Conservation (phyloP, 2,797 vertebrate species). For the Diglossa cyanea region DNA sequence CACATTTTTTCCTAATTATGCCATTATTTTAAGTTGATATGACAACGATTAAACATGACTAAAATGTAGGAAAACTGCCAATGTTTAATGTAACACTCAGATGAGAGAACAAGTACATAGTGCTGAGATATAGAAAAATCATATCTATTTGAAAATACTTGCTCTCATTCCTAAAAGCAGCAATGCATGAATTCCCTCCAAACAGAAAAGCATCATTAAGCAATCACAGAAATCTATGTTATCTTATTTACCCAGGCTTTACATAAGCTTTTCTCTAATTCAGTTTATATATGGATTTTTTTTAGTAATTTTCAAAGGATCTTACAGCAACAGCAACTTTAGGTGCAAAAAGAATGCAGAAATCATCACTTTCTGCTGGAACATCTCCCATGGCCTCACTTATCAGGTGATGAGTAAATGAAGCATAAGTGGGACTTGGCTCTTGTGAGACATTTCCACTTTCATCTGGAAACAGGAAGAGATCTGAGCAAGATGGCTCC, state of each 20-base stretch:
- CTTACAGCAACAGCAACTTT: conserved; percentile 84
- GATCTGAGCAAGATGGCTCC: conserved; percentile 89
- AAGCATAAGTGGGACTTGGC: conserved; percentile 81
- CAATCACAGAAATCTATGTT: background rate
- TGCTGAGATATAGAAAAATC: background rate
- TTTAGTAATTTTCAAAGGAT: background rate
- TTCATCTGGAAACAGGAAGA: conserved; percentile 97
- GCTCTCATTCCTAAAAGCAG: background rate
- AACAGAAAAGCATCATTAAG: background rate
- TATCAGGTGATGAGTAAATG: conserved; percentile 86
- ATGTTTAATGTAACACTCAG: background rate
- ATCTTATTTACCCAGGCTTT: background rate
- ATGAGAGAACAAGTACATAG: background rate
- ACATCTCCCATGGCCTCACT: conserved; percentile 78
- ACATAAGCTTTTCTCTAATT: background rate
- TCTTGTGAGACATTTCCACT: conserved; percentile 89
- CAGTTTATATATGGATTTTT: background rate
- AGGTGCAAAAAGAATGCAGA: conserved; percentile 95
- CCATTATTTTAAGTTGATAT: background rate
- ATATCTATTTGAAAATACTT: background rate
- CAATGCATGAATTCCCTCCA: background rate
- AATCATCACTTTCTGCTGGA: conserved; percentile 89
- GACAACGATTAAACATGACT: background rate
- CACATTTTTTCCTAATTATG: background rate
- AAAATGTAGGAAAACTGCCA: background rate